Conservation (phyloP, 2,888 invertebrate genomes). For the Lasius fuliginosus region DNA sequence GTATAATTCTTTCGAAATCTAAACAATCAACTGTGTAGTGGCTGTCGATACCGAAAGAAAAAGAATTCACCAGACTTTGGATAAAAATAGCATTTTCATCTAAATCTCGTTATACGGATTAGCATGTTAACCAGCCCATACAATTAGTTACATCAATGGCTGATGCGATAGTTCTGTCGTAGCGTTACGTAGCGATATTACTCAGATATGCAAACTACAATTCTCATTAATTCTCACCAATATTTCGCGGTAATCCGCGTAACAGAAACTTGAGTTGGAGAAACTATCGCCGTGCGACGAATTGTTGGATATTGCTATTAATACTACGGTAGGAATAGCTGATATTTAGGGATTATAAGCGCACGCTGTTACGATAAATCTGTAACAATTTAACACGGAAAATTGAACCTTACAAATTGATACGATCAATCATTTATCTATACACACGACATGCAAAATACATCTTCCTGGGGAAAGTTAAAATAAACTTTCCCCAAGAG, state of each 20-base stretch:
- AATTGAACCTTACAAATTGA: constrained; percentile 5
- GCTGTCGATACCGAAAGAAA: not conserved
- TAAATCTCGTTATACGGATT: not conserved
- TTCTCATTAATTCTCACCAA: constrained; percentile 72
- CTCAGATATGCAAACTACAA: constrained; percentile 57
- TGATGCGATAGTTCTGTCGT: constrained; percentile 57
- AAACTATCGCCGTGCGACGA: constrained; percentile 38
- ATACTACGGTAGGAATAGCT: constrained; percentile 21
- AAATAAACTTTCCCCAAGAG: not conserved
- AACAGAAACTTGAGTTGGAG: constrained; percentile 50
- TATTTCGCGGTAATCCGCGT: constrained; percentile 56
- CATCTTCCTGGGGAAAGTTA: too few species aligned
- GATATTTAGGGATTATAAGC: constrained; percentile 35
- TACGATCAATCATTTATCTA: not conserved
- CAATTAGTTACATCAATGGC: constrained; percentile 14
- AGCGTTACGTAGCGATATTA: constrained; percentile 64
- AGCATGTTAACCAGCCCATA: not conserved
- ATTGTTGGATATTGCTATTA: constrained; percentile 48
- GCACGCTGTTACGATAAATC: constrained; percentile 15
- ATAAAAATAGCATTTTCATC: not conserved
- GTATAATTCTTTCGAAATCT: not conserved
- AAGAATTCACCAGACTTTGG: not conserved
- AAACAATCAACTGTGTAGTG: not conserved
- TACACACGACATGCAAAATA: too few species aligned
- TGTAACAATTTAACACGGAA: constrained; percentile 9